Base-by-base conservation (phyloP, 1,140 invertebrate species). In the Pristionchus pacificus region DNA sequence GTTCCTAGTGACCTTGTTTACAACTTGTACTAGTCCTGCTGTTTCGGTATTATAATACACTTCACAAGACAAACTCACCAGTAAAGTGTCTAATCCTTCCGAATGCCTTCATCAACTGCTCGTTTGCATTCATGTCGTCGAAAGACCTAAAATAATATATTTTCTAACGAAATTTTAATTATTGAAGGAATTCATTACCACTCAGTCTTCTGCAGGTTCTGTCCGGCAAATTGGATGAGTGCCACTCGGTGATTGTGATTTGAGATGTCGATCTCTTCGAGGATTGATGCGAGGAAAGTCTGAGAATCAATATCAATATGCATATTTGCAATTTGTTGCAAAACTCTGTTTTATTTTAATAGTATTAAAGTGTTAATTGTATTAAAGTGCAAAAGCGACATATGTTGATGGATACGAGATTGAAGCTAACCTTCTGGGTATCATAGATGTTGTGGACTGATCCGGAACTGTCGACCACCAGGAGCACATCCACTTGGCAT, bases 361-460 rank as follows among this genome's bases (percentile, higher is more conserved):
- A n/a, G n/a, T n/a, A n/a, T n/a, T n/a, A n/a, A n/a, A n/a, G n/a
- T n/a, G n/a, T n/a, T n/a, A n/a, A n/a, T n/a, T n/a, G n/a, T n/a
- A n/a, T n/a, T n/a, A n/a, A n/a, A n/a, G n/a, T n/a, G n/a, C n/a
- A n/a, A n/a, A n/a, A n/a, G n/a, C n/a, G n/a, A n/a, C n/a, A n/a
- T n/a, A n/a, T 14, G 14, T 65, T 29, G 13, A 31, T 30, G 38
- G 14, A 10, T 19, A 65, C 25, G 29, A 19, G 38, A 13, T 13
- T 3, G 62, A 13, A 29, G 25, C 13, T 14, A 13, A 66, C 65
- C 59, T 80, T 80, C 63, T 80, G 79, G 28, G 28, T 61, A n/a
- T 80, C 79, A 60, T 80, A 80, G 29, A 69, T 55, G 24, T 69
- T 59, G 29, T 79, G 80, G 57, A 80, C 72, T 13, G 80, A 82